Evolutionary conservation across 1,140 invertebrate genomes (phyloP), one percentile per base, ranked within the genome.

Genomic region (Dolichoris vasculosae): DNA sequence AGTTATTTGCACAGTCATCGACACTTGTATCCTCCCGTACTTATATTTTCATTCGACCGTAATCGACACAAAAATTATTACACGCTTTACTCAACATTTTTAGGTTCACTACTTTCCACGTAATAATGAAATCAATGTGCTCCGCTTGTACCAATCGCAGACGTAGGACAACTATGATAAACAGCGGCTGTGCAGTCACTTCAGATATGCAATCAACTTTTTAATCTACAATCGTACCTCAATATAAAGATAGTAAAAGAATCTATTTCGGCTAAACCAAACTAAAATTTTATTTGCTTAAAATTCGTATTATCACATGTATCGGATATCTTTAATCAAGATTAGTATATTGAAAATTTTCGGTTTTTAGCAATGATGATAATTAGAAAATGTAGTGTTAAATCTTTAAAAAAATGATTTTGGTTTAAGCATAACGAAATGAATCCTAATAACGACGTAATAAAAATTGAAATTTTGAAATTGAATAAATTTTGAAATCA

Each of bases 191-290:
- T 20, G 8, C 75, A 55, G 8, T 76, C 43, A 26, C 20, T 7
- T 43, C 30, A 48, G 75, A 76, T 51, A 48, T 51, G 15, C 8
- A 51, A 76, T 38, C 76, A n/a, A 40, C 51, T 79, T 64, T 64
- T 23, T 40, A 63, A 79, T 79, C 75, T 63, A 64, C 26, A 43
- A 23, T 20, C 13, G 20, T 69, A 38, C 26, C 38, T 38, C 15
- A 69, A 23, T 23, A 38, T 20, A 40, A 69, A 23, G 35, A 67
- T 67, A 67, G 2, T 67, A 67, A 67, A 67, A 8, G 20, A 59
- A 26, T 59, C 15, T 26, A 26, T 13, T 59, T 26, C 26, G 26
- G 2, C 51, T 55, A 7, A 2, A 15, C 17, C 13, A 46, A 6
- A 46, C 43, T 46, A 46, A 46, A 46, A 46, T 46, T 46, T 46